Percentiles rank a stretch among this genome's conserved stretches.
phyloP scores from a whole-genome alignment of 2,888 invertebrate species.

The Alloplasta piceator region DNA sequence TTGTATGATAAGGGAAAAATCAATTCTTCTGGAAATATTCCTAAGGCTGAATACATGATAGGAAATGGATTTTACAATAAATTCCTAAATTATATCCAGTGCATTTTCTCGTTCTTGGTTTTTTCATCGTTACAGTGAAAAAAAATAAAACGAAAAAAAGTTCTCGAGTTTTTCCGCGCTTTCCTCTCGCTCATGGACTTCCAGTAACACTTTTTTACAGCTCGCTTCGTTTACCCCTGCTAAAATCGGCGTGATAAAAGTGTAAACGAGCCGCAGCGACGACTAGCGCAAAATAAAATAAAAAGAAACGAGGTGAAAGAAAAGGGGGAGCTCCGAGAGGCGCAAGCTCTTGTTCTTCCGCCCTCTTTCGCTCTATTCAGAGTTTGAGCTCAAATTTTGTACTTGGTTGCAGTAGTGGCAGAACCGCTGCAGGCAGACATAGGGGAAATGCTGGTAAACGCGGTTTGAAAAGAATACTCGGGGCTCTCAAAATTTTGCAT shows the following conservation, averaged over 20 bases:
- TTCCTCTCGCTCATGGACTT: neutral
- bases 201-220: neutral
- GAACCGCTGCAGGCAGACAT: constrained; percentile 6
- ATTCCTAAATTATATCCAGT: too few species aligned
- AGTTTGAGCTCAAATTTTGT: constrained; percentile 15
- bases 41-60: too few species aligned
- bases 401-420: constrained; percentile 20
- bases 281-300: neutral
- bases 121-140: neutral
- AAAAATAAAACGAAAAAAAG: neutral
- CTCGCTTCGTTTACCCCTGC: constrained; percentile 14
- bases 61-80: too few species aligned
- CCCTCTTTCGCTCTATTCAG: neutral
- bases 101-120: neutral
- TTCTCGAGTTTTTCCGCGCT: neutral
- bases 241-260: constrained; percentile 31
- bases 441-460: neutral
- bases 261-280: constrained; percentile 24
- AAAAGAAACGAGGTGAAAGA: neutral
- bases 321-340: neutral
- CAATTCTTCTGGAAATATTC: too few species aligned
- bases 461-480: neutral
- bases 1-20: too few species aligned
- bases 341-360: neutral
- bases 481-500: neutral